Base-by-base conservation (phyloP, 2,888 invertebrate genomes). In the Diadegma fenestrale region DNA sequence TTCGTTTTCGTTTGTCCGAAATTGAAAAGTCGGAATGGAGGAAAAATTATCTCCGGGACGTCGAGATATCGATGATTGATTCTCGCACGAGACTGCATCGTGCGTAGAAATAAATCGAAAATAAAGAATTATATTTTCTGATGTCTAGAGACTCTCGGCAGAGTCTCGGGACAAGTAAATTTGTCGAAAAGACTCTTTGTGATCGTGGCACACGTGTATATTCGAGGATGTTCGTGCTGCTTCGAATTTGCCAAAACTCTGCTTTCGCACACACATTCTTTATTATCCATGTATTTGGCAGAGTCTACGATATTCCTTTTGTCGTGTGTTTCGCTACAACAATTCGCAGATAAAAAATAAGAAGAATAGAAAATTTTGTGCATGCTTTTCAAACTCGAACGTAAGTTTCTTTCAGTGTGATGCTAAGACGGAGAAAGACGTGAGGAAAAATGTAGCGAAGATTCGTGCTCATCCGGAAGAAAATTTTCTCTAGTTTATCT, bases 391-490 rank as follows among this genome's bases (percentile, higher is more conserved):
- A 48, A 58, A 78, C 58, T 77, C 80, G 51, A 85, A 64, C 85
- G 81, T 85, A 85, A 80, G 86, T 58, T 75, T 71, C 80, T 82
- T 43, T 43, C 63, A 37, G 76, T 22, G 76, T 22, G 41, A 64
- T 41, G 58, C 14, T 26, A 17, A 26, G 64, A 51, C 19, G 58
- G 66, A 41, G 33, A 54, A 12, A 72, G 81, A 68, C 61, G 64
- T 33, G 71, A 33, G 64, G 58, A 54, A 68, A 54, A 30, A 43
- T 79, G 64, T 37, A 64, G 76, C 45, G 51, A 41, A 76, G 82
- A 79, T 85, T 76, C 71, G 82, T n/a, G n/a, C 54, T 85, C 82
- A 76, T 69, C 85, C 75, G 82, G 79, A 82, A 79, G 75, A 69
- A 79, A 78, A 85, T 81, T 75, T 64, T 69, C 73, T 45, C 45